Conservation (phyloP, 2,797 vertebrate genomes). For the Rhinoraja longicauda region DNA sequence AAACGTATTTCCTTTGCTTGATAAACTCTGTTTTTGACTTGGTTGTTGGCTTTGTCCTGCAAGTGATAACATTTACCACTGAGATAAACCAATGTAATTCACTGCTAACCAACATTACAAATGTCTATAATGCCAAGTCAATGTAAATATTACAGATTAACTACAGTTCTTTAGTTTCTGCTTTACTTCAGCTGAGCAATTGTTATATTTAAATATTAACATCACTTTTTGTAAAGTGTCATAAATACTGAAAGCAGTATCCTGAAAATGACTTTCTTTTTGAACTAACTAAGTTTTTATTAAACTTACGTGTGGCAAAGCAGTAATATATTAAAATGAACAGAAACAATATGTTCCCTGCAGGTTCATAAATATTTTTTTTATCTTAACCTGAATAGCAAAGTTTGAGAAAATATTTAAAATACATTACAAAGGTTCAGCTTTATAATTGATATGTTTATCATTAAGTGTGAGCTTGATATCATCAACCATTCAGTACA, state of each 20-base stretch:
- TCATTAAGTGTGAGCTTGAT: not conserved
- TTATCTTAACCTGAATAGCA: not conserved
- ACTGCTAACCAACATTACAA: not conserved
- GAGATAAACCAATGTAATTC: not conserved
- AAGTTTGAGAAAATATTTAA: conserved; percentile 25
- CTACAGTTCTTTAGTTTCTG: conserved; percentile 12
- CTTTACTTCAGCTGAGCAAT: conserved; percentile 3
- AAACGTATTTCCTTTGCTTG: not conserved
- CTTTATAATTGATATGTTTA: conserved; percentile 9
- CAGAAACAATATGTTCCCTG: conserved; percentile 1
- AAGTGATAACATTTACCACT: not conserved
- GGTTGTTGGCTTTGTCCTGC: not conserved
- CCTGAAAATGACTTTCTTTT: not conserved
- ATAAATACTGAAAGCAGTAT: not conserved
- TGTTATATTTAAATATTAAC: conserved; percentile 23
- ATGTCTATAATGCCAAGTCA: not conserved
- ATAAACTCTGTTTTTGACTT: not conserved
- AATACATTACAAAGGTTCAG: not conserved
- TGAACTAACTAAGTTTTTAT: not conserved
- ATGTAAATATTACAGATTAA: not conserved
- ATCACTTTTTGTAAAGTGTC: not conserved
- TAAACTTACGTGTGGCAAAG: not conserved
- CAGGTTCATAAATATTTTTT: conserved; percentile 12
- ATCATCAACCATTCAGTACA: conserved; percentile 4
- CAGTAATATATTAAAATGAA: not conserved